A percentile compares a stretch with the other conserved stretches of the same genome.
Conservation (phyloP, 2,113 vertebrate genomes). For the Cyanoliseus patagonus region DNA sequence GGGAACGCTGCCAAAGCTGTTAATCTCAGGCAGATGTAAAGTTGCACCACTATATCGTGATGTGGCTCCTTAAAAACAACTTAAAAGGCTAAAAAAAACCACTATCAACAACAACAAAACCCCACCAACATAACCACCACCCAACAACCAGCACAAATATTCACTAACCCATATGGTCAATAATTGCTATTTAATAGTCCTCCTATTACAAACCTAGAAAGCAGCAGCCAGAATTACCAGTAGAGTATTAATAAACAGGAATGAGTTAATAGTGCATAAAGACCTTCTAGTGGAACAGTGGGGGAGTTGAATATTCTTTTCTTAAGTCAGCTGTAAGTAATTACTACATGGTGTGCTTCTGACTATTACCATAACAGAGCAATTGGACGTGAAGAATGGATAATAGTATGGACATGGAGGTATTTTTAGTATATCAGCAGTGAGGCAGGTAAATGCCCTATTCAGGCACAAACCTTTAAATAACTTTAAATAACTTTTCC, state of each 20-base stretch:
- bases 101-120: not conserved
- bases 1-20: slow-evolving; percentile 58
- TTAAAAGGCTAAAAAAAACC: not conserved
- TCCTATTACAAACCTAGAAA: slow-evolving; percentile 91
- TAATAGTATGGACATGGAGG: slow-evolving; percentile 96
- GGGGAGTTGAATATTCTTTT: slow-evolving; percentile 96
- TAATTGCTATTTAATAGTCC: slow-evolving; percentile 87
- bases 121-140: not conserved
- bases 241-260: slow-evolving; percentile 99
- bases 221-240: slow-evolving; percentile 89
- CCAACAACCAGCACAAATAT: slow-evolving; percentile 73
- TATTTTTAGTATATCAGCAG: slow-evolving; percentile 88
- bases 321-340: slow-evolving; percentile 99
- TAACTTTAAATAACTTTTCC: slow-evolving; percentile 75
- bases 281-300: slow-evolving; percentile 94
- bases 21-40: slow-evolving; percentile 68
- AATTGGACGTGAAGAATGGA: slow-evolving; percentile 99
- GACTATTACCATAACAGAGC: slow-evolving; percentile 99
- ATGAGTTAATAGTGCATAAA: slow-evolving; percentile 99
- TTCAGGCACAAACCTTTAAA: slow-evolving; percentile 75
- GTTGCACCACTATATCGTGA: slow-evolving; percentile 50
- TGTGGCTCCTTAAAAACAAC: slow-evolving; percentile 66
- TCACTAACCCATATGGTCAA: slow-evolving; percentile 84
- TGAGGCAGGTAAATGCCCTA: slow-evolving; percentile 82
- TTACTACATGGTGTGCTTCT: slow-evolving; percentile 98